Conservation (phyloP, 1,140 invertebrate species). For the Oedothorax gibbosus region DNA sequence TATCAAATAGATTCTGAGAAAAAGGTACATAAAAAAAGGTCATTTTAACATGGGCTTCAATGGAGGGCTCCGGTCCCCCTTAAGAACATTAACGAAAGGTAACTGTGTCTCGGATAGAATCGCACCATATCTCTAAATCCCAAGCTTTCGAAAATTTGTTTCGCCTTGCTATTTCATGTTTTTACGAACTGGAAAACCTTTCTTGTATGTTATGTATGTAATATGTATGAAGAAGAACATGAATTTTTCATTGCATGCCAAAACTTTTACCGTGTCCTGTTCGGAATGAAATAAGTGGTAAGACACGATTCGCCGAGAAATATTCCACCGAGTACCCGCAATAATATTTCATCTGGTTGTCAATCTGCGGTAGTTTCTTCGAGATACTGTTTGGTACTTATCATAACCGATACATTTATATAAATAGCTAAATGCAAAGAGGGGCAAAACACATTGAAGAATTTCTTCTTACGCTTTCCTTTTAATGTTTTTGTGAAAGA, state of each 20-base stretch:
- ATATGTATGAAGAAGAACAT: conserved; percentile 53
- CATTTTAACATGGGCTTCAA: no score
- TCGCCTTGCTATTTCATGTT: conserved; percentile 5
- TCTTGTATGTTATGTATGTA: conserved; percentile 37
- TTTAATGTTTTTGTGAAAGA: no score
- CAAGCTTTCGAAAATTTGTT: conserved; percentile 17
- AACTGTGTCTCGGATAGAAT: no score
- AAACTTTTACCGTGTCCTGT: conserved; percentile 25
- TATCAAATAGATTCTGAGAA: no score
- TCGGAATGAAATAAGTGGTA: conserved; percentile 23
- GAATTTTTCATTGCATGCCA: conserved; percentile 53
- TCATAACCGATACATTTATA: conserved; percentile 4
- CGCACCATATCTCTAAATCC: no score
- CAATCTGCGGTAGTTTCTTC: not conserved
- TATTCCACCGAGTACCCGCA: conserved; percentile 23
- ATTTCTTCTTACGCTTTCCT: no score
- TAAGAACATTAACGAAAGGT: no score
- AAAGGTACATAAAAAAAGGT: no score
- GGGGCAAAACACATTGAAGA: no score
- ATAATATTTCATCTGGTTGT: conserved; percentile 26
- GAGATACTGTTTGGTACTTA: conserved; percentile 1
- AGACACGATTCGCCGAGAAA: conserved; percentile 42
- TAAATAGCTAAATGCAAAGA: no score
- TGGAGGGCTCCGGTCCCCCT: no score
- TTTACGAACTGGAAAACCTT: conserved; percentile 7